Conservation (phyloP, 2,113 vertebrate species). For the Taurulus bubalis region DNA sequence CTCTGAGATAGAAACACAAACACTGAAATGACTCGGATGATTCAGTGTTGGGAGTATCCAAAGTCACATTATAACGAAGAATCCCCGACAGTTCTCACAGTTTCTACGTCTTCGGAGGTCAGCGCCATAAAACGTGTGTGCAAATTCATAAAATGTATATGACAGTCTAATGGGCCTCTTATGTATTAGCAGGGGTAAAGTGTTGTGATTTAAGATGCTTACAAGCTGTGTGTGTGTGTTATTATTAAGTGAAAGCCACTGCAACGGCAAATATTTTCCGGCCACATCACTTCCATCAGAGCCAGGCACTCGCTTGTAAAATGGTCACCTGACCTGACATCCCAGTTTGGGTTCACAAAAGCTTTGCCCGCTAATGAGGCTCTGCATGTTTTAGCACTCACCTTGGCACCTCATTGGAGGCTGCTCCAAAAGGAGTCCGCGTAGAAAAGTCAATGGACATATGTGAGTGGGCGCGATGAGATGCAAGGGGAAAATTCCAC, state of each 20-base stretch:
- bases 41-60: slow-evolving; percentile 30
- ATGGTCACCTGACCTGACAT: slow-evolving; percentile 24
- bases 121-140: slow-evolving; percentile 17
- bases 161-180: neutral
- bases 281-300: slow-evolving; percentile 8
- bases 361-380: slow-evolving; percentile 3
- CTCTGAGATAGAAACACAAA: slow-evolving; percentile 48
- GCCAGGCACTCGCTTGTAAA: slow-evolving; percentile 29
- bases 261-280: neutral
- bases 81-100: slow-evolving; percentile 23
- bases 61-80: slow-evolving; percentile 49
- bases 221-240: neutral
- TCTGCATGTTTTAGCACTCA: neutral
- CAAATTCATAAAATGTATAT: slow-evolving; percentile 38
- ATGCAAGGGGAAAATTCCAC: neutral
- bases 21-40: slow-evolving; percentile 33
- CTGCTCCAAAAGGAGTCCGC: neutral
- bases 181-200: slow-evolving; percentile 6
- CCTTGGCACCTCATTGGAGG: neutral
- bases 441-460: neutral
- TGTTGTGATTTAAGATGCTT: slow-evolving; percentile 43
- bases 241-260: slow-evolving; percentile 17
- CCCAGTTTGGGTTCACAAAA: slow-evolving; percentile 1
- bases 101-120: slow-evolving; percentile 28
- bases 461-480: neutral